Evolutionary conservation across 2,113 vertebrate genomes (phyloP).

Genomic region (Gallinago jamesoni): DNA sequence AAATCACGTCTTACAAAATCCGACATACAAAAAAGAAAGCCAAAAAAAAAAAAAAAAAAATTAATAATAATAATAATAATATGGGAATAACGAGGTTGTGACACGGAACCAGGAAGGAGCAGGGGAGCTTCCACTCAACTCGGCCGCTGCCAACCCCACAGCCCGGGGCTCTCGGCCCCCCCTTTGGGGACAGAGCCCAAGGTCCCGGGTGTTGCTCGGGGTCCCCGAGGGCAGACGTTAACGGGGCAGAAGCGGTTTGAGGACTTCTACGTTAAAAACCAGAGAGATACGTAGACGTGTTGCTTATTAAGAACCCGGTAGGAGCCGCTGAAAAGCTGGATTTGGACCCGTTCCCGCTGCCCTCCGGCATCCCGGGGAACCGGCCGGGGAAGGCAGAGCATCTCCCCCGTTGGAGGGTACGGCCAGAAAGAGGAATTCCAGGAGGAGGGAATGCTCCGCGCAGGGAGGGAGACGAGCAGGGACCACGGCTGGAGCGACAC

Average conservation of each 20-base stretch:
- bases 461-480: neutral
- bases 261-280: neutral
- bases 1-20: conserved; percentile 16
- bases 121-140: neutral
- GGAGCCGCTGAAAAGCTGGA: neutral
- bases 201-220: neutral
- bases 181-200: neutral
- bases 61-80: neutral
- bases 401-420: rapidly evolving
- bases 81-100: neutral
- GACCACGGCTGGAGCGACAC: rapidly evolving
- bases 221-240: neutral
- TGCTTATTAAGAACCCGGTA: neutral
- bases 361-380: neutral
- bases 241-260: neutral
- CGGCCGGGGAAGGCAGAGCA: neutral
- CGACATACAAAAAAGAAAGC: neutral
- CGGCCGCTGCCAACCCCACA: neutral
- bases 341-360: neutral
- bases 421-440: neutral
- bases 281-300: neutral
- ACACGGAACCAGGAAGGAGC: neutral
- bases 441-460: neutral
- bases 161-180: neutral
- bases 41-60: neutral